Percentiles rank a stretch among this genome's conserved stretches.
Evolutionary conservation across 2,888 invertebrate species (phyloP).

Genomic region (Hirtodrosophila alboralis): DNA sequence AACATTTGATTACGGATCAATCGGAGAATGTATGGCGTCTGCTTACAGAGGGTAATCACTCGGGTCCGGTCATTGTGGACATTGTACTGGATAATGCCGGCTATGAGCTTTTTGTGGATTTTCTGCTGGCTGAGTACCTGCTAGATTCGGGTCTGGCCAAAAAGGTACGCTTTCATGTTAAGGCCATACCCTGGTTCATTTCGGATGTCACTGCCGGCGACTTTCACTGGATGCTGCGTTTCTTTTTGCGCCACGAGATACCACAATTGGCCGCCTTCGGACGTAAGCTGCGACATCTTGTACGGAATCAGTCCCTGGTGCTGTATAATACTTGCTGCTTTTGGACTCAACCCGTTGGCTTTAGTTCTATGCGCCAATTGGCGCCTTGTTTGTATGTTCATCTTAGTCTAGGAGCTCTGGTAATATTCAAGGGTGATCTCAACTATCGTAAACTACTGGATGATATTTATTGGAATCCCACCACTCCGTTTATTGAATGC

Average conservation of each 20-base stretch:
- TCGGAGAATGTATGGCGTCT: conserved; percentile 86
- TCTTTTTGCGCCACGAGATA: conserved; percentile 81
- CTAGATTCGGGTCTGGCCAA: conserved; percentile 86
- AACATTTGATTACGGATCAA: conserved; percentile 87
- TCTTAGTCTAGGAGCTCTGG: conserved; percentile 87
- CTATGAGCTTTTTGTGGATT: conserved; percentile 95
- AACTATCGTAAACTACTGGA: conserved; percentile 97
- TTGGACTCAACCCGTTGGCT: conserved; percentile 94
- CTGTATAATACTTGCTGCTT: conserved; percentile 87
- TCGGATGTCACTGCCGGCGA: conserved; percentile 93
- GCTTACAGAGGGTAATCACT: conserved; percentile 32
- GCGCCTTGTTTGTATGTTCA: conserved; percentile 89
- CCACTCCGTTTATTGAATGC: conserved; percentile 86
- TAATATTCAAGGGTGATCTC: conserved; percentile 96
- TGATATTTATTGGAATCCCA: conserved; percentile 91
- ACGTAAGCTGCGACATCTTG: conserved; percentile 86
- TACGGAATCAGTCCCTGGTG: conserved; percentile 84
- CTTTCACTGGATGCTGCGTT: conserved; percentile 88
- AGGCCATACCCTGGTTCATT: conserved; percentile 96
- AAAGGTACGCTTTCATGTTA: conserved; percentile 92
- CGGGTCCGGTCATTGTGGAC: conserved; percentile 86
- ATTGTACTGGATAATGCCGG: conserved; percentile 96
- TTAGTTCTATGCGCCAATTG: conserved; percentile 89
- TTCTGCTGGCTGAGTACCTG: conserved; percentile 93
- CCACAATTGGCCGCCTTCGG: conserved; percentile 83